A percentile compares a stretch with the other conserved stretches of the same genome.
phyloP scores from a whole-genome alignment of 2,113 vertebrate genomes.

The Pycnonotus jocosus region DNA sequence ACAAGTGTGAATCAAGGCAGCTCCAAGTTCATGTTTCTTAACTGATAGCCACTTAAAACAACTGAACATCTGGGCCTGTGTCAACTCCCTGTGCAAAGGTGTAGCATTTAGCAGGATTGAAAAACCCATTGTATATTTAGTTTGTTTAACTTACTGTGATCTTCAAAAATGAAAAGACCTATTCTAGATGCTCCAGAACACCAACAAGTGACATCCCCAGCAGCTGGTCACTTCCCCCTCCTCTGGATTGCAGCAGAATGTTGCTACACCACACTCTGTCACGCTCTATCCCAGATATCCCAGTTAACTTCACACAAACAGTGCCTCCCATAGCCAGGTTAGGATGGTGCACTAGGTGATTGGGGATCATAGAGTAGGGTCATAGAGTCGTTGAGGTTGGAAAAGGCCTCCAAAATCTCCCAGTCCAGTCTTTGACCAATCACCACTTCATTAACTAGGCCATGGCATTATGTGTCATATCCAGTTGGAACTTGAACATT shows the following conservation, averaged over 20 bases:
- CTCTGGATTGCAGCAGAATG: not conserved
- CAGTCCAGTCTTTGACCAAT: too few species aligned
- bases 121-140: not conserved
- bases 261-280: rapidly evolving
- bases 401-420: too few species aligned
- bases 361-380: not conserved
- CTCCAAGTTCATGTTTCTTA: not conserved
- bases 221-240: not conserved
- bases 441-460: too few species aligned
- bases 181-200: not conserved
- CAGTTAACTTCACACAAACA: not conserved
- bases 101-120: not conserved
- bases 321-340: rapidly evolving
- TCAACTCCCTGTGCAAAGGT: not conserved
- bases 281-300: not conserved
- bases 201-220: not conserved
- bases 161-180: not conserved
- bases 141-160: not conserved
- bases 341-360: not conserved
- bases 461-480: too few species aligned
- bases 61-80: not conserved
- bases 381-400: not conserved
- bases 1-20: not conserved
- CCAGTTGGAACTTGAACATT: too few species aligned
- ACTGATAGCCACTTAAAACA: not conserved